phyloP scores from a whole-genome alignment of 2,888 invertebrate genomes.

The Apoderus coryli region DNA sequence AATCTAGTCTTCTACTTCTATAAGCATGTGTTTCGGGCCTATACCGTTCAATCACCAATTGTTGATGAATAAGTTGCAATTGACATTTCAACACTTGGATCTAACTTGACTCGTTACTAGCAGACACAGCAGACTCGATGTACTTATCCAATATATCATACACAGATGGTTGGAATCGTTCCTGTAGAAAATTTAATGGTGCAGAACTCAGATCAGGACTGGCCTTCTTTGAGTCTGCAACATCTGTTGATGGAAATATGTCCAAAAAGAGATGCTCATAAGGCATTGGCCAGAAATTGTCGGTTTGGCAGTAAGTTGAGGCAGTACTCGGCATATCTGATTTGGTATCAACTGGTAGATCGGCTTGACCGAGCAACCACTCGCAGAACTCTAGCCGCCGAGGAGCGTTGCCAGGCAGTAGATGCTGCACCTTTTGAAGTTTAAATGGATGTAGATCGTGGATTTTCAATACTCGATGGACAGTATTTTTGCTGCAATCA shows the following conservation, averaged over 20 bases:
- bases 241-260: conserved; percentile 39
- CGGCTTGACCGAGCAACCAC: no score
- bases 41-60: conserved; percentile 80
- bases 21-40: conserved; percentile 82
- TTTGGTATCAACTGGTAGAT: no score
- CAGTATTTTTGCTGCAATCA: no score
- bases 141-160: conserved; percentile 49
- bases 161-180: conserved; percentile 32
- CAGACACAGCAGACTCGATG: conserved; percentile 25
- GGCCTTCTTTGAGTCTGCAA: conserved; percentile 22
- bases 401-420: no score
- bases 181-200: conserved; percentile 22
- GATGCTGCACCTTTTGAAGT: no score
- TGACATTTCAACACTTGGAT: conserved; percentile 41
- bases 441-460: no score
- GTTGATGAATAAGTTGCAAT: conserved; percentile 67
- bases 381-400: no score
- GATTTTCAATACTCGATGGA: no score
- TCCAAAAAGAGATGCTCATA: conserved; percentile 66
- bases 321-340: no score
- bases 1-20: conserved; percentile 74
- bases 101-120: conserved; percentile 22
- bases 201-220: conserved; percentile 30
- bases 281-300: conserved; percentile 51
- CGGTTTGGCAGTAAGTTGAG: no score